A percentile compares a stretch with the other conserved stretches of the same genome.
phyloP scores from a whole-genome alignment of 2,797 vertebrate genomes.

The Gallinago stenura region DNA sequence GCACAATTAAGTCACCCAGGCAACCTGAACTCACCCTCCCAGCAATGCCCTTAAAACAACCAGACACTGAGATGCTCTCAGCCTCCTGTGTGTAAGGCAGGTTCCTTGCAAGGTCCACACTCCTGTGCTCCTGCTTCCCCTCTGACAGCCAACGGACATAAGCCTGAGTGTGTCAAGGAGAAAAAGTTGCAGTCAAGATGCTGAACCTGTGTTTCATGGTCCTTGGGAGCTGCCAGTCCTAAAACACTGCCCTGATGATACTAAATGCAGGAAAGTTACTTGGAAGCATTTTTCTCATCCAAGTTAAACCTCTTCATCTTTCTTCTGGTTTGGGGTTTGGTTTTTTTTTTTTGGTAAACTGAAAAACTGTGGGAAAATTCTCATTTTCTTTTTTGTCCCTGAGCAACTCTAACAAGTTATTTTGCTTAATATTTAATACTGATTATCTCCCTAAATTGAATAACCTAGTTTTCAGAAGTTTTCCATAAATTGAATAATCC shows the following conservation, averaged over 20 bases:
- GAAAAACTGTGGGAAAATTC: neutral
- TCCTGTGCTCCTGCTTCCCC: rapidly evolving
- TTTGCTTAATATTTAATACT: neutral
- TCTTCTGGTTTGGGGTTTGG: neutral
- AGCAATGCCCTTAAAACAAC: neutral
- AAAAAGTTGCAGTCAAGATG: neutral
- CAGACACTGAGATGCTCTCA: neutral
- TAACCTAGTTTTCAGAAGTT: neutral
- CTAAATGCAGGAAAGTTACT: neutral
- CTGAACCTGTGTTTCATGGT: neutral
- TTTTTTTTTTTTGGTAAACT: neutral
- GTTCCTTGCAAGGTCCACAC: neutral
- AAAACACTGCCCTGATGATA: neutral
- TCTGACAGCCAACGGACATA: neutral
- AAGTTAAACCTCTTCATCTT: neutral
- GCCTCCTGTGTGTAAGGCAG: neutral
- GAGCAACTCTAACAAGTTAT: neutral
- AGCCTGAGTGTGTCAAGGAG: neutral
- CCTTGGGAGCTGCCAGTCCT: neutral
- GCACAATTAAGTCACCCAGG: neutral
- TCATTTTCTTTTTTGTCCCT: neutral
- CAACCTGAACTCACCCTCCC: neutral
- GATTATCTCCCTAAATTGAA: neutral
- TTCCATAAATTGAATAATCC: neutral
- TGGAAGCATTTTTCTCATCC: neutral